A percentile compares a stretch with the other conserved stretches of the same genome.
Conservation (phyloP, 2,113 vertebrate genomes). For the Bubo bubo region DNA sequence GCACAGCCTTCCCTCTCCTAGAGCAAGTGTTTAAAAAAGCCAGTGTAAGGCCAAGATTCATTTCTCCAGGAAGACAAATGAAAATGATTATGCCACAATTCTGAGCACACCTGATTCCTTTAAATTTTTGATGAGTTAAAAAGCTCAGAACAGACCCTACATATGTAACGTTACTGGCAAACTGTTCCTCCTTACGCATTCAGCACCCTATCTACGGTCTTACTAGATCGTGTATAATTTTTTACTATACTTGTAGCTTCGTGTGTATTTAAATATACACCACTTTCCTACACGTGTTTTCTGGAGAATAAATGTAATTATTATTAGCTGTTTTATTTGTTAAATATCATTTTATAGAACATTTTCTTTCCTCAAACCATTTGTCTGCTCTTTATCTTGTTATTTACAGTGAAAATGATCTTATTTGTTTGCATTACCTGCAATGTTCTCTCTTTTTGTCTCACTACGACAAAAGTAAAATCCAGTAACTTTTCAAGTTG, state of each 20-base stretch:
- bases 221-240: rapidly evolving
- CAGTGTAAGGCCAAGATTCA: neutral
- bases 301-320: neutral
- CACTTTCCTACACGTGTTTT: rapidly evolving
- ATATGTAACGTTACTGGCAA: rapidly evolving
- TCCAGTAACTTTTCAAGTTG: neutral
- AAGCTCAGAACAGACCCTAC: neutral
- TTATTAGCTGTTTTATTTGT: neutral
- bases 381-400: neutral
- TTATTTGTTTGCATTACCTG: neutral
- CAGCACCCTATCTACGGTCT: no score
- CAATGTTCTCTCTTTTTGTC: neutral
- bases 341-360: neutral
- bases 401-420: neutral
- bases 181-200: neutral
- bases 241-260: neutral
- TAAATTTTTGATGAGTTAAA: rapidly evolving
- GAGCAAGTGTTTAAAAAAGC: neutral
- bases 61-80: neutral
- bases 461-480: neutral
- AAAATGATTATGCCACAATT: rapidly evolving
- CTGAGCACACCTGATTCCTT: neutral
- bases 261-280: neutral
- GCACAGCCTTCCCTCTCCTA: neutral
- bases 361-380: neutral